Evolutionary conservation across 2,797 vertebrate genomes (phyloP).

Genomic region (Pteropus rufus): DNA sequence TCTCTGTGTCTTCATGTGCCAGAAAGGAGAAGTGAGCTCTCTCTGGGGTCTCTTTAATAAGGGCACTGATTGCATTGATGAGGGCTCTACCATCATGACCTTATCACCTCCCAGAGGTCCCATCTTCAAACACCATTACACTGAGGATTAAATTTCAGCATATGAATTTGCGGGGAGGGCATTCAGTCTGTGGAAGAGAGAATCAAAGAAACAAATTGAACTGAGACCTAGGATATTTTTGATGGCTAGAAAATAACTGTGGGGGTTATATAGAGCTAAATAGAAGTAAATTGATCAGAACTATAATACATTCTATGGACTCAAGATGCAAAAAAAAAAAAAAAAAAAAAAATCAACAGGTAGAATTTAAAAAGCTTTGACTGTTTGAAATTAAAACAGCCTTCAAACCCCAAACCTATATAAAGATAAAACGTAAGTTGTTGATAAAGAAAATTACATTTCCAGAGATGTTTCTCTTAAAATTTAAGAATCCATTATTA

Average conservation of each 20-base stretch:
- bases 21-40: neutral
- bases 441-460: neutral
- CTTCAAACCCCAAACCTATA: neutral
- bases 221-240: neutral
- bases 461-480: neutral
- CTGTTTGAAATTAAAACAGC: neutral
- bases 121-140: neutral
- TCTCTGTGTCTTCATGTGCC: neutral
- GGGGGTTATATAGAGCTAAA: neutral
- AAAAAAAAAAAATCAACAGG: neutral
- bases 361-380: neutral
- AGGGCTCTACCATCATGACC: neutral
- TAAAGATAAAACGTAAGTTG: neutral
- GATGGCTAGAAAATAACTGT: neutral
- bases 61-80: neutral
- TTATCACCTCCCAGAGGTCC: neutral
- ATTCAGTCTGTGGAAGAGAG: neutral
- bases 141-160: neutral
- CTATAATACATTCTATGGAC: neutral
- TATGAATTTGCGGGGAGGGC: neutral
- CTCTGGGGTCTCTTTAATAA: neutral
- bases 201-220: neutral
- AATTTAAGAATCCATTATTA: neutral
- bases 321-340: neutral
- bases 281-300: neutral